A percentile compares a stretch with the other conserved stretches of the same genome.
Evolutionary conservation across 2,113 vertebrate species (phyloP).

Genomic region (Podarcis raffonei): DNA sequence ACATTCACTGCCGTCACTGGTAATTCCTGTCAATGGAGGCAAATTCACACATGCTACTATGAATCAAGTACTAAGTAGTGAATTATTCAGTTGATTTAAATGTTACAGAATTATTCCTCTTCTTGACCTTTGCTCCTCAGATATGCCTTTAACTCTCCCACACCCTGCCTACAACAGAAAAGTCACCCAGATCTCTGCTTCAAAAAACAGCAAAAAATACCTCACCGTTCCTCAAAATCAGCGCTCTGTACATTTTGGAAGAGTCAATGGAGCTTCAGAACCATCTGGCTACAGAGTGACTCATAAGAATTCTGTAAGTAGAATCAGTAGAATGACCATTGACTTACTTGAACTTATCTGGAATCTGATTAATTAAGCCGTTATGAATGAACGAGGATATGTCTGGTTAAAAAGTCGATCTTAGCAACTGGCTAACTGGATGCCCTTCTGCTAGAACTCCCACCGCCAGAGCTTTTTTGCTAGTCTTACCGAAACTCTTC

Average conservation of each 20-base stretch:
- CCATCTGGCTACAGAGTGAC: constrained; percentile 21
- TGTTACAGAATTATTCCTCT: neutral
- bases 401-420: neutral
- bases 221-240: constrained; percentile 77
- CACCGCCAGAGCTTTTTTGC: neutral
- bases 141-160: constrained; percentile 57
- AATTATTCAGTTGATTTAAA: neutral
- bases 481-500: neutral
- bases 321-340: neutral
- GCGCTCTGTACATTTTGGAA: constrained; percentile 58
- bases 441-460: neutral
- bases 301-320: constrained; percentile 73
- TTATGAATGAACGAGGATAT: neutral
- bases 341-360: neutral
- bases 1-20: too few relatives aligned
- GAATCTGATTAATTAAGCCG: neutral
- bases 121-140: constrained; percentile 44
- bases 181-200: constrained; percentile 67
- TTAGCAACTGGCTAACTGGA: neutral
- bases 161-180: constrained; percentile 45
- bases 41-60: neutral
- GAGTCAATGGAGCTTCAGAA: constrained; percentile 61
- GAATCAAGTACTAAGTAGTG: neutral
- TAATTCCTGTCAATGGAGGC: neutral
- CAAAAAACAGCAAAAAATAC: constrained; percentile 73